Conservation (phyloP, 2,888 invertebrate species). For the Bugulina stolonifera region DNA sequence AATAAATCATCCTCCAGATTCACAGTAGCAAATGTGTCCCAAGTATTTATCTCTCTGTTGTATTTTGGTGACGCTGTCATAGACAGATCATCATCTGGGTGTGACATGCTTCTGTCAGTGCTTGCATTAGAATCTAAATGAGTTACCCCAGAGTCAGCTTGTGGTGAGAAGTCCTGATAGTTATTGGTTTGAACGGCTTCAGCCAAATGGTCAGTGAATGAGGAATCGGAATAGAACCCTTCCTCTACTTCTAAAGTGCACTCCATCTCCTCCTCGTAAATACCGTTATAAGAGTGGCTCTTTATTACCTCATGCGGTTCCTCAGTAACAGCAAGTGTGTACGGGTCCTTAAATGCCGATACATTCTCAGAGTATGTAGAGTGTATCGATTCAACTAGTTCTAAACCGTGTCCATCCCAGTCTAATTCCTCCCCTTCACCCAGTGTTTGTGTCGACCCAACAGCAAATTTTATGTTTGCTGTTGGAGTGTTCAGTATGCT, state of each 20-base stretch:
- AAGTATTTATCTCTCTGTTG: conserved; percentile 22
- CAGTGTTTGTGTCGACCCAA: conserved; percentile 8
- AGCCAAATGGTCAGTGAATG: neutral
- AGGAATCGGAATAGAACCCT: conserved; percentile 18
- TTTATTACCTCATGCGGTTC: neutral
- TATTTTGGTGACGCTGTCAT: neutral
- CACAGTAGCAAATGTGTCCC: conserved; percentile 20
- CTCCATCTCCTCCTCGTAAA: conserved; percentile 23
- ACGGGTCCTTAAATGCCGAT: conserved; percentile 9
- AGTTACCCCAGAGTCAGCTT: conserved; percentile 20
- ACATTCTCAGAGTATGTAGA: conserved; percentile 4
- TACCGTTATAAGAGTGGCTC: conserved; percentile 8
- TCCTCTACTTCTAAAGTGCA: conserved; percentile 12
- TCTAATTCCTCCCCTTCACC: conserved; percentile 4
- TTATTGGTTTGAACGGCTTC: neutral
- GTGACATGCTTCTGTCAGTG: conserved; percentile 10
- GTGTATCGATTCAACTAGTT: conserved; percentile 11
- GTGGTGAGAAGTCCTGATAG: conserved; percentile 1
- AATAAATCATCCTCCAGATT: conserved; percentile 10
- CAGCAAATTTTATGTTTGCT: neutral
- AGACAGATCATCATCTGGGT: neutral
- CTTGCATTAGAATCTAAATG: neutral
- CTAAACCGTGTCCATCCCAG: conserved; percentile 22
- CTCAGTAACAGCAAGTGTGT: neutral
- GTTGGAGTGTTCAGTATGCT: neutral